phyloP scores from a whole-genome alignment of 2,797 vertebrate genomes.

The Oreochromis mossambicus region DNA sequence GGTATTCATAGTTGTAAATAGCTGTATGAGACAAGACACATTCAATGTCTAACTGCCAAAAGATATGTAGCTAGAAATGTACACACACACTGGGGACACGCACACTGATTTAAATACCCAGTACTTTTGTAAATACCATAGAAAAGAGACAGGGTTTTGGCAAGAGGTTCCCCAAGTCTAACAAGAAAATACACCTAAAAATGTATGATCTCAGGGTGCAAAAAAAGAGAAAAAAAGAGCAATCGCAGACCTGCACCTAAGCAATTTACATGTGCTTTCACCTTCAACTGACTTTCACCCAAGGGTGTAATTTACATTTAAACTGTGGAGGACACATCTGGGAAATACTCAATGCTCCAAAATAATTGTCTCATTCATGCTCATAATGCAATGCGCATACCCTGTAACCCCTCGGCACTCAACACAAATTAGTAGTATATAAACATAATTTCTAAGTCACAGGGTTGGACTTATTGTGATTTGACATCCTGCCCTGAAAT shows the following conservation, averaged over 20 bases:
- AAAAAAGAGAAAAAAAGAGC: background rate
- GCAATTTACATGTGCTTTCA: constrained; percentile 39
- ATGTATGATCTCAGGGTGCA: background rate
- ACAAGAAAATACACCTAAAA: constrained; percentile 10
- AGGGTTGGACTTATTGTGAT: constrained; percentile 21
- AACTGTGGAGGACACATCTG: constrained; percentile 44
- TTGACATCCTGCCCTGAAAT: constrained; percentile 29
- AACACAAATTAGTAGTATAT: constrained; percentile 49
- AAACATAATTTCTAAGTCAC: constrained; percentile 47
- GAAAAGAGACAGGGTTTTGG: background rate
- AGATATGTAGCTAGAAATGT: background rate
- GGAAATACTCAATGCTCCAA: constrained; percentile 36
- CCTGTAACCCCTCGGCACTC: constrained; percentile 42
- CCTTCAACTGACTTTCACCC: constrained; percentile 51
- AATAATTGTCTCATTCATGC: constrained; percentile 49
- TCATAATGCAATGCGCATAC: constrained; percentile 28
- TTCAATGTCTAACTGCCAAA: background rate
- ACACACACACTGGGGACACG: background rate
- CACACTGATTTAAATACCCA: background rate
- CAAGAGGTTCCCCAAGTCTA: background rate
- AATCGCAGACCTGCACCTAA: background rate
- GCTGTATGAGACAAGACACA: constrained; percentile 5
- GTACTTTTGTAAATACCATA: background rate
- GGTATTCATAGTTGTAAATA: background rate
- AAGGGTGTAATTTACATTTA: constrained; percentile 59